Base-by-base conservation (phyloP, 2,797 vertebrate species). In the Bovichtus diacanthus region DNA sequence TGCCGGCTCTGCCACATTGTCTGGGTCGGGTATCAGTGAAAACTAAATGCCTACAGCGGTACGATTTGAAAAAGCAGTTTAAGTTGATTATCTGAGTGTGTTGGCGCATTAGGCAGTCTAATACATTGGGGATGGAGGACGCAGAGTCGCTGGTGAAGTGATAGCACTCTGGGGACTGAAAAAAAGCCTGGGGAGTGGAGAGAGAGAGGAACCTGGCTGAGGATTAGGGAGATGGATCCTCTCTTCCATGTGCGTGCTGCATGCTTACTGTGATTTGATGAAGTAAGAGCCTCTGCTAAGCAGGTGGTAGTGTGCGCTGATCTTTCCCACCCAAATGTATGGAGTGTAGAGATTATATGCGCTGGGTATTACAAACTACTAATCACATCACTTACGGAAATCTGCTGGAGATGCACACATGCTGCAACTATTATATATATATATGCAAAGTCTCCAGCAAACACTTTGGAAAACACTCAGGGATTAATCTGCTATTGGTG, bases 161-260 rank as follows among this genome's bases (percentile, higher is more conserved):
- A 88, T 82, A 78, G 78, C 86, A 80, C 85, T 91, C 74, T 62
- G 59, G 46, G 55, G 61, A 61, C 70, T 80, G 60, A 68, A 83
- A 64, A 78, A 84, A 65, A 83, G 70, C 78, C 65, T 2, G 38
- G 58, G 2, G 54, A 83, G 67, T 38, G 81, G 62, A 80, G 69
- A 69, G 46, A 49, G 68, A 81, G 47, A 66, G 79, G 63, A 83
- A 84, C 81, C 74, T 78, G 75, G 46, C 1, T 39, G 68, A 76
- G 90, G 94, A 95, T 95, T 94, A 94, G 43, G 76, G 80, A 69
- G 87, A 90, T 86, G 78, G 76, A 91, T 85, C 62, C 83, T 84
- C 72, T 87, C 58, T 74, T 91, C 85, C 90, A 94, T 94, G 90
- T 94, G 90, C 84, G 79, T 85, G 61, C 74, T 74, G 39, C 80